Evolutionary conservation across 2,113 vertebrate genomes (phyloP), one percentile per base, ranked within the genome.

Genomic region (Sclerurus mexicanus): DNA sequence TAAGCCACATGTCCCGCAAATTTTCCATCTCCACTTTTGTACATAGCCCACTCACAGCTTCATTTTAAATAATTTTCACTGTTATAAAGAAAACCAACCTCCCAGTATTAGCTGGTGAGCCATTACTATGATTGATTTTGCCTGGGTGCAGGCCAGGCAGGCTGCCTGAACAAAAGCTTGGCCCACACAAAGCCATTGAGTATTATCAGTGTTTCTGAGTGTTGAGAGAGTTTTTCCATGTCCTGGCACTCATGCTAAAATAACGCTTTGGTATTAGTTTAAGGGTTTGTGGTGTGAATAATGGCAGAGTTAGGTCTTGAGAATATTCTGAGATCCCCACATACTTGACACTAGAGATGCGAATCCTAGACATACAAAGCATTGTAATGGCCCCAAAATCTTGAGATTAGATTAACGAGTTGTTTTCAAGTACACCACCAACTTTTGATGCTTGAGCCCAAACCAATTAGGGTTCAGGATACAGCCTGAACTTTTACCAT

Each of bases 111-210:
- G 72, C 67, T 83, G 88, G 77, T 66, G 88, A 73, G 13, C 90
- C 63, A 46, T 79, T 90, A 23, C 31, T 50, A 9, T 50, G 88
- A 95, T 67, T 90, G 94, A 96, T 93, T 86, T 88, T 93, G 79
- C 90, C 86, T 88, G 92, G 59, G 58, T 30, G 59, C n/a, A 62
- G 85, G 67, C 92, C 92, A 92, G 67, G 71, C 59, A 92, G 46
- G 47, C 68, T 90, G 94, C 92, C 83, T 83, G 79, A 94, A 94
- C 90, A 95, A 94, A 95, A 93, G 72, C 63, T 88, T 83, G 82
- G 88, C 94, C 88, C 75, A 90, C 83, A 55, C 68, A 77, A 85
- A 95, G 68, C 88, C 90, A 74, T 72, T 24, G 83, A 74, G 72
- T 84, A 62, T 59, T 77, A 88, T 84, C 90, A 58, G 71, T 3